Evolutionary conservation across 1,140 invertebrate species (phyloP), one percentile per base, ranked within the genome.

Genomic region (Heliconius hewitsoni): DNA sequence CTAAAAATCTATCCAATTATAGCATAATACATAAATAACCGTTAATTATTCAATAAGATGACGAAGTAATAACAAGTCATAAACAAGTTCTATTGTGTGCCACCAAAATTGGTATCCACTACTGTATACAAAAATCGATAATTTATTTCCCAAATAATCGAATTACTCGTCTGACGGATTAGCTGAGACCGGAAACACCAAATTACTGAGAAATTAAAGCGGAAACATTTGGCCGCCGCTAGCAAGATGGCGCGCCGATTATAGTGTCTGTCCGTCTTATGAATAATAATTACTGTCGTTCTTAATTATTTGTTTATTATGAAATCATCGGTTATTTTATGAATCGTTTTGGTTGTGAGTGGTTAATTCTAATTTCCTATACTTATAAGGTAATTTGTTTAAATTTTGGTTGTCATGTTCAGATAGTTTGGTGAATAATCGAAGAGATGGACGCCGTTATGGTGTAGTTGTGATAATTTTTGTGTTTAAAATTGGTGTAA

Each of bases 161-260:
- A 94, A 94, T 94, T 94, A 94, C 86, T 83, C 84, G 86, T 84
- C 90, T 89, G 91, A 90, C 89, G 90, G 91, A 92, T 94, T 93
- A 91, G 90, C 86, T 88, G 84, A 84, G 89, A 87, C 88, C 92
- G 93, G 93, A 94, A 93, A 89, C 87, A 83, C 85, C 91, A 93
- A 93, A 94, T 94, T 94, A 94, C 88, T 83, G 89, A 94, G 92
- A 93, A 94, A 94, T 94, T 94, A 94, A 94, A 94, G 91, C 91
- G 93, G 93, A 94, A 93, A 93, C 93, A 93, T 94, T 94, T 93
- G 93, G 91, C 90, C 86, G 91, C 92, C 93, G 92, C 92, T 92
- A 87, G 93, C 93, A 94, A 94, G 92, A 94, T 94, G 93, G 93
- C 91, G 91, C 88, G 82, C 82, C 87, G 86, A 88, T 91, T 92